These are phyloP conservation scores for Pedicia rivosa DNA, from an alignment of 2,888 invertebrate genomes.

Conservation along the genomic window DNA sequence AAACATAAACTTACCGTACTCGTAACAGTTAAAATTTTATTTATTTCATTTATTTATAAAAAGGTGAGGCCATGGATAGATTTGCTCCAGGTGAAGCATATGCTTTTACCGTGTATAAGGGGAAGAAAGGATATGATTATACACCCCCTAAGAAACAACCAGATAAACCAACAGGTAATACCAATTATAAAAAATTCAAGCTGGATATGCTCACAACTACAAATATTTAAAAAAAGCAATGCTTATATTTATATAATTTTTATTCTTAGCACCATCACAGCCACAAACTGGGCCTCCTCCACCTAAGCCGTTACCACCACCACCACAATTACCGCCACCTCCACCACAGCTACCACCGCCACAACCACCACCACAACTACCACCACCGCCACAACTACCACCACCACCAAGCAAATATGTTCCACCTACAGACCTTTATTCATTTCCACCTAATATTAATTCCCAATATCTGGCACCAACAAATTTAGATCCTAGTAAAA, in stretches of 20 bases:
- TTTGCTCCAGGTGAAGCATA: constrained; percentile 27
- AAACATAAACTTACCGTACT: no score
- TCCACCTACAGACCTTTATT: constrained; percentile 20
- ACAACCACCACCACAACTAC: neutral
- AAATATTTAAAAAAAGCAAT: neutral
- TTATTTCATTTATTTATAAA: no score
- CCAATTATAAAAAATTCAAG: neutral
- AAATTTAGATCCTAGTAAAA: constrained; percentile 6
- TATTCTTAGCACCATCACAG: neutral
- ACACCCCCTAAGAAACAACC: constrained; percentile 10
- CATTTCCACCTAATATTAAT: constrained; percentile 26
- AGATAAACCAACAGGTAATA: neutral
- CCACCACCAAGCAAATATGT: neutral
- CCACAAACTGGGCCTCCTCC: neutral
- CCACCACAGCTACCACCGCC: neutral
- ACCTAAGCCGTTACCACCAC: neutral
- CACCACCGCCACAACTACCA: neutral
- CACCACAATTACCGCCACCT: neutral
- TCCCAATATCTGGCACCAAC: constrained; percentile 23
- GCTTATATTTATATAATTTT: neutral
- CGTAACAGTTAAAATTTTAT: no score
- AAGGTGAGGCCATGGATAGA: constrained; percentile 22
- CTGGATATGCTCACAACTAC: no score
- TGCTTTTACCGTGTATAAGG: constrained; percentile 18
- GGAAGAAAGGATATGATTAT: constrained; percentile 13